Conservation (phyloP, 2,797 vertebrate genomes). For the Chloroceryle amazona region DNA sequence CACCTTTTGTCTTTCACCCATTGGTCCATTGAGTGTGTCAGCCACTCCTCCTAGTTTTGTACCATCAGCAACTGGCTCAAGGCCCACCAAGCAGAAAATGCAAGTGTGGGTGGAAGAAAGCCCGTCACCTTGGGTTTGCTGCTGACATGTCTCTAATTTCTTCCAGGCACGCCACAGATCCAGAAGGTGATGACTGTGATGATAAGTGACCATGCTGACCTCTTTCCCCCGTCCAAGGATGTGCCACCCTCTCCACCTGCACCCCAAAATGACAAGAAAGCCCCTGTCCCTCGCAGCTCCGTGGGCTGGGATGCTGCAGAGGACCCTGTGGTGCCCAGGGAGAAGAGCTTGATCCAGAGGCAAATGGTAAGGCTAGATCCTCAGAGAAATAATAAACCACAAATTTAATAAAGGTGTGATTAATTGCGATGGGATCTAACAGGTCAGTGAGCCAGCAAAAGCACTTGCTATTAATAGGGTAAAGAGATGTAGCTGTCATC, state of each 20-base stretch:
- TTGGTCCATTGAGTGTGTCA: too few species aligned
- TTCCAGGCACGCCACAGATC: conserved; percentile 92
- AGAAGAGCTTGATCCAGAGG: neutral
- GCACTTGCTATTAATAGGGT: neutral
- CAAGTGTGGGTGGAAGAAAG: neutral
- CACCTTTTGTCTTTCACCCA: too few species aligned
- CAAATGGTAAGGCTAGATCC: conserved; percentile 45
- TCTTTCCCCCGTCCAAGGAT: conserved; percentile 91
- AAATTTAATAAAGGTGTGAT: fast-evolving
- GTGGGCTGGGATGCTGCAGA: conserved; percentile 95
- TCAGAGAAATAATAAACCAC: neutral
- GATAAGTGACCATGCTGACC: conserved; percentile 90
- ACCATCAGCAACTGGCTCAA: too few species aligned
- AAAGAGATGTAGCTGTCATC: neutral
- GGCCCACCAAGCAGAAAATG: neutral
- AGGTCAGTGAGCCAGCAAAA: neutral
- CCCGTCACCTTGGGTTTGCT: fast-evolving
- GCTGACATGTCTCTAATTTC: neutral
- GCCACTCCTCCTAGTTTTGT: too few species aligned
- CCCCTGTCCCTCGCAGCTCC: conserved; percentile 85
- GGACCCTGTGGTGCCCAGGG: conserved; percentile 51
- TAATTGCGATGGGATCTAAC: neutral
- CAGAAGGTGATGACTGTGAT: conserved; percentile 96
- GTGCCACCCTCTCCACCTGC: conserved; percentile 76
- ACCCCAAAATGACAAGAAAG: conserved; percentile 83